A percentile compares a stretch with the other conserved stretches of the same genome.
Evolutionary conservation across 2,797 vertebrate genomes (phyloP).

Genomic region (Peromyscus nudipes): DNA sequence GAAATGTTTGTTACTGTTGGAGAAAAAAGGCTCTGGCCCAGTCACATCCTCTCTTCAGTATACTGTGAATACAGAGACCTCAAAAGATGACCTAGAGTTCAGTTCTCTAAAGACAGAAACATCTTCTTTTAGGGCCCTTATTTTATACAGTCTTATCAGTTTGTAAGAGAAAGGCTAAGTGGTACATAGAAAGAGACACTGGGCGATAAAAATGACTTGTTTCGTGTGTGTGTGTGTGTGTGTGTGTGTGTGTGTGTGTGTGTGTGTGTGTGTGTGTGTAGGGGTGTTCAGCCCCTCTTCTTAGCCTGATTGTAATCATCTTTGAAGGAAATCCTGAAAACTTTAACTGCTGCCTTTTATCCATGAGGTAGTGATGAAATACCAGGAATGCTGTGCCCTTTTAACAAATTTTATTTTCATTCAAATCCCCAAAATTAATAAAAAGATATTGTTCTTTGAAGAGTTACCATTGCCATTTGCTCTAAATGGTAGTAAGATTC

Average conservation of each 20-base stretch:
- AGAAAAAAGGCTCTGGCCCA: neutral
- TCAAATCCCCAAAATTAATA: conserved; percentile 5
- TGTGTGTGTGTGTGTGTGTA: too few relatives aligned
- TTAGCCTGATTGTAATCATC: conserved; percentile 40
- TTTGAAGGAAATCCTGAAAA: conserved; percentile 59
- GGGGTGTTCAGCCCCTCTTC: neutral
- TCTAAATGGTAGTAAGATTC: fast-evolving
- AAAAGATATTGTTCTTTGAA: conserved; percentile 5
- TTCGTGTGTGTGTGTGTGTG: neutral
- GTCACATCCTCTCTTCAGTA: conserved; percentile 9
- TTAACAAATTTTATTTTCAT: conserved; percentile 53
- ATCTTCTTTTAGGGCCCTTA: conserved; percentile 39
- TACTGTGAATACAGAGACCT: neutral
- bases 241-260: too few relatives aligned
- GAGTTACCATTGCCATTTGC: neutral
- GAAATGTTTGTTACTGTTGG: conserved; percentile 52
- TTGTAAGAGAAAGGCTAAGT: conserved; percentile 28
- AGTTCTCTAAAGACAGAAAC: conserved; percentile 49
- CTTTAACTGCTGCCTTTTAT: neutral
- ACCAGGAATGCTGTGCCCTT: conserved; percentile 31
- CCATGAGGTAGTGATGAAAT: neutral
- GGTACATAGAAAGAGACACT: conserved; percentile 7
- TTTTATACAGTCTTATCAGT: conserved; percentile 30
- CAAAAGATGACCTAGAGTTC: neutral
- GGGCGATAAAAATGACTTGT: neutral